phyloP scores from a whole-genome alignment of 2,888 invertebrate genomes.

The Arenicola marina region DNA sequence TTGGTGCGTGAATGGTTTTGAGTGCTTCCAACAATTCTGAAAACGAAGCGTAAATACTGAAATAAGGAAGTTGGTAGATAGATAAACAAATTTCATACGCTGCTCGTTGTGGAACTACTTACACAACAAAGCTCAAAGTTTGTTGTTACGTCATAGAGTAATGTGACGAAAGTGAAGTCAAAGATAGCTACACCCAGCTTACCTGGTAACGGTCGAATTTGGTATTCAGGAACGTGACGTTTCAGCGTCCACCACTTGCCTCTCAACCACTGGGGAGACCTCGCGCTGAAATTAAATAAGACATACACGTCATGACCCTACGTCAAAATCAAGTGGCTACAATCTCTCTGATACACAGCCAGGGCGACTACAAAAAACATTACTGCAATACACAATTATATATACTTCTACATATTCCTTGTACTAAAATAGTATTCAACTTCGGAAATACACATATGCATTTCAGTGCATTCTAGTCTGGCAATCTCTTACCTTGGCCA shows the following conservation, averaged over 20 bases:
- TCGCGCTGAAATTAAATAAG: slow-evolving; percentile 46
- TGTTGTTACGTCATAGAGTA: no score
- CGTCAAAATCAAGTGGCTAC: neutral
- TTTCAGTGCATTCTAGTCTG: neutral
- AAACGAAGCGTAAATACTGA: neutral
- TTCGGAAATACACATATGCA: neutral
- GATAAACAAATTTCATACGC: no score
- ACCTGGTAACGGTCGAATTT: slow-evolving; percentile 55
- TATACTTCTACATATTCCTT: neutral
- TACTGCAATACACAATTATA: neutral
- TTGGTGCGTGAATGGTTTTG: no score
- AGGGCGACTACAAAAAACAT: neutral
- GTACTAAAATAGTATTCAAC: neutral
- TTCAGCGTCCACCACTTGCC: slow-evolving; percentile 65
- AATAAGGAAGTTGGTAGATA: no score
- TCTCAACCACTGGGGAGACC: slow-evolving; percentile 64
- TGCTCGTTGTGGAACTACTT: neutral
- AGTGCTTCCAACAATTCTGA: no score
- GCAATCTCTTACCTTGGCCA: slow-evolving; percentile 57
- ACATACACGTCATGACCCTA: neutral
- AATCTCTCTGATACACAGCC: neutral
- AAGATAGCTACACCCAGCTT: neutral
- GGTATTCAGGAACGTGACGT: slow-evolving; percentile 58
- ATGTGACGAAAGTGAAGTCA: neutral
- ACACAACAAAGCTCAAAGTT: no score